Evolutionary conservation across 1,140 invertebrate species (phyloP), one percentile per base, ranked within the genome.

Genomic region (Drosophila oshimai): DNA sequence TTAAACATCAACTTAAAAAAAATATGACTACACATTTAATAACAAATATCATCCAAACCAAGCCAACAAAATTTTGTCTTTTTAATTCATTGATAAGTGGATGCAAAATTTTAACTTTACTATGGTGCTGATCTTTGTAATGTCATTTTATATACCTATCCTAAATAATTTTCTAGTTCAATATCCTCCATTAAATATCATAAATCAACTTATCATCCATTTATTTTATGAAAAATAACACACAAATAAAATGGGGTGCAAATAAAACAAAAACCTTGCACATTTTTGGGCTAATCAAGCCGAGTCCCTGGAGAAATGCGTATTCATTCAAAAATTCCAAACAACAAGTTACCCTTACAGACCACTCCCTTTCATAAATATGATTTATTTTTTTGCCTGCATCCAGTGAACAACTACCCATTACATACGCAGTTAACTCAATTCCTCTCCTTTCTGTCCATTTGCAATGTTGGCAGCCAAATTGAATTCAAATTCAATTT

Each of bases 401-500:
- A 37, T n/a, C 34, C 41, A 46, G 46, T 49, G 36, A 75, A 71
- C 60, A 75, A 71, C 60, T 80, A 72, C 67, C 77, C 77, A 81
- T 87, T 86, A 87, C 76, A 68, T 61, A 76, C 76, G 58, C 71
- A 80, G 70, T 74, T 80, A 80, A 80, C 80, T 86, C 79, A 50
- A 64, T 75, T 72, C 54, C 47, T 60, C 26, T 61, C 58, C 37
- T 61, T 49, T 47, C 57, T 58, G 60, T 55, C 60, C 76, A 62
- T 64, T 72, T 76, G 60, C 64, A 22, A 42, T 39, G 73, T 57
- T 87, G 64, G 37, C 64, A 81, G 60, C 61, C 50, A 89, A 89
- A 89, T 89, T 89, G 86, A 86, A 89, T 89, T 89, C 80, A 89
- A 89, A 89, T 89, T 89, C 80, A 89, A 89, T 89, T 89, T 89